Conservation (phyloP, 92 coral and sea anemone genomes). For the Zoanthus sansibaricus region DNA sequence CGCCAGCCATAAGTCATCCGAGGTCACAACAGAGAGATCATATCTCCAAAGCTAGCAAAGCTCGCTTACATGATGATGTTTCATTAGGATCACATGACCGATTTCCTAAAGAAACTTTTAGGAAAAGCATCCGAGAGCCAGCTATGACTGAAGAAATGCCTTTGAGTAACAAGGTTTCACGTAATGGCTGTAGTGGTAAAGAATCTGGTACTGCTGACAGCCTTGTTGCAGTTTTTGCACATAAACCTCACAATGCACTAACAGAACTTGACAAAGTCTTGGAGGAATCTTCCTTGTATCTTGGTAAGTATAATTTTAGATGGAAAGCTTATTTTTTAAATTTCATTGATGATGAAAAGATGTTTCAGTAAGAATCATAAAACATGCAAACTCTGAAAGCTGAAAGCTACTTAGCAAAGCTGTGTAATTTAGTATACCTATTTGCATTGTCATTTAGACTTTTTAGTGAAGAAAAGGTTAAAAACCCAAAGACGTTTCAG, state of each 20-base stretch:
- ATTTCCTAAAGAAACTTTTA: background rate
- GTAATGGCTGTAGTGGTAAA: background rate
- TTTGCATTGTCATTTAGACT: no score
- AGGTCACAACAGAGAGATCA: background rate
- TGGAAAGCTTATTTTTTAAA: no score
- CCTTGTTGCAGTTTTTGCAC: slow-evolving; percentile 34
- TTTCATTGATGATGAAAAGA: background rate
- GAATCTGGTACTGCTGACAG: background rate
- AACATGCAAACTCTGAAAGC: background rate
- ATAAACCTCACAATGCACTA: slow-evolving; percentile 13
- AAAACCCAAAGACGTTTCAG: no score
- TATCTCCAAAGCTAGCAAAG: background rate
- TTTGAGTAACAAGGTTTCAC: background rate
- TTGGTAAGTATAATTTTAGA: slow-evolving; percentile 16
- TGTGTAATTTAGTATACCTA: no score
- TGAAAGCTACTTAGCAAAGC: no score
- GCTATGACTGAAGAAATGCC: background rate
- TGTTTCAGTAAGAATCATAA: background rate
- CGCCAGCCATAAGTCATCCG: background rate
- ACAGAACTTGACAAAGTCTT: slow-evolving; percentile 35
- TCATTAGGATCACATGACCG: slow-evolving; percentile 1
- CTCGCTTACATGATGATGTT: background rate
- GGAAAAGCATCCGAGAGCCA: background rate
- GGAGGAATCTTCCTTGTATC: slow-evolving; percentile 13
- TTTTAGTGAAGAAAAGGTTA: no score